Conservation (phyloP, 2,113 vertebrate species). For the Eubucco bourcierii region DNA sequence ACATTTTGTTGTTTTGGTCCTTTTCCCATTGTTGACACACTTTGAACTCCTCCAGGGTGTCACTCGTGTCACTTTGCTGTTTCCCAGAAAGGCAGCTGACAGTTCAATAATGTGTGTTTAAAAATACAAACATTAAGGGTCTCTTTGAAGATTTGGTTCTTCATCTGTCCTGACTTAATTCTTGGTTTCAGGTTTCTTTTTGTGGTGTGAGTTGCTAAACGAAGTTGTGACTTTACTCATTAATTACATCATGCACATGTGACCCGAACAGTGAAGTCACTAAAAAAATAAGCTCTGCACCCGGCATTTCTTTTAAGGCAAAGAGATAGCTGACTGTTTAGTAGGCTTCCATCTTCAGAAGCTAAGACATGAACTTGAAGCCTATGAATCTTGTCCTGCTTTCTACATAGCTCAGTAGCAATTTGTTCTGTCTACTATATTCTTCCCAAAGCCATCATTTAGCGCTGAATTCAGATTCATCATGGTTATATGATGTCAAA, state of each 20-base stretch:
- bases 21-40: background rate
- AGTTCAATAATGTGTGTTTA: background rate
- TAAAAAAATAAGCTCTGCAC: background rate
- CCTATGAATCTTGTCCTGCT: background rate
- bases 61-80: background rate
- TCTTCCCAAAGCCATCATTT: background rate
- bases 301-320: background rate
- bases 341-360: background rate
- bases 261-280: background rate
- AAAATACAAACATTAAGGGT: background rate
- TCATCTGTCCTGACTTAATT: background rate
- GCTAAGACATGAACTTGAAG: background rate
- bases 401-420: background rate
- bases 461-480: background rate
- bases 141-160: background rate
- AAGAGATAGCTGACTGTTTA: background rate
- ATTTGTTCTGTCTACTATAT: background rate
- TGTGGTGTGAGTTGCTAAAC: background rate
- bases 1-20: no score
- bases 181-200: background rate
- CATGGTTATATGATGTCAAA: background rate
- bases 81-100: background rate
- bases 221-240: background rate
- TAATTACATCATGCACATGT: background rate
- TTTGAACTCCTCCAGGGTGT: background rate